These are phyloP conservation scores for Schlechtendalia chinensis DNA, from an alignment of 1,140 invertebrate genomes.

Conservation along the genomic window DNA sequence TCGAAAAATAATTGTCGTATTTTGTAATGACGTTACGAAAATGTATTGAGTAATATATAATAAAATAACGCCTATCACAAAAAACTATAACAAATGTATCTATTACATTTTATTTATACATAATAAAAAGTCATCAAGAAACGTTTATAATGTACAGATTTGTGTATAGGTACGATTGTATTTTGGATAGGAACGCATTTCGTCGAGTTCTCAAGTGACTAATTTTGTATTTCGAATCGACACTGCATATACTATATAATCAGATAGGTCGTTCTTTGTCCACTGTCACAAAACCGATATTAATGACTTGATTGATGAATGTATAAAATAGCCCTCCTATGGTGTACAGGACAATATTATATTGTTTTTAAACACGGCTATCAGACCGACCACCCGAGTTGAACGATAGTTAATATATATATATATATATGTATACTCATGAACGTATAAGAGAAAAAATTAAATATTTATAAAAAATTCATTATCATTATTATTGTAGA, in stretches of 20 bases:
- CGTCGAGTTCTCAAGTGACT: not conserved
- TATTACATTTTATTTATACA: too few species aligned
- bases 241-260: not conserved
- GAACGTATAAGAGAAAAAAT: not conserved
- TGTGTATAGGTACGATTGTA: not conserved
- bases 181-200: not conserved
- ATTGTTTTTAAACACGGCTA: conserved; percentile 36
- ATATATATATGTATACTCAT: too few species aligned
- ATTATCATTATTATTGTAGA: not conserved
- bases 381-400: conserved; percentile 39
- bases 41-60: too few species aligned
- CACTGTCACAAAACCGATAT: conserved; percentile 27
- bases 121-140: not conserved
- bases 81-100: too few species aligned
- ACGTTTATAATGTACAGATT: not conserved
- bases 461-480: not conserved
- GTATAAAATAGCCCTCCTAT: conserved; percentile 24
- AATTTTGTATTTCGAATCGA: not conserved
- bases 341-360: conserved; percentile 14
- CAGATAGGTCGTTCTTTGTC: conserved; percentile 21
- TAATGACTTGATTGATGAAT: conserved; percentile 31
- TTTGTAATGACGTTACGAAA: not conserved
- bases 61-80: too few species aligned
- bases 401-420: not conserved
- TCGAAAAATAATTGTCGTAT: not conserved